A percentile compares a stretch with the other conserved stretches of the same genome.
These are phyloP conservation scores for Heterotis niloticus DNA, from an alignment of 2,113 vertebrate species.

Conservation along the genomic window DNA sequence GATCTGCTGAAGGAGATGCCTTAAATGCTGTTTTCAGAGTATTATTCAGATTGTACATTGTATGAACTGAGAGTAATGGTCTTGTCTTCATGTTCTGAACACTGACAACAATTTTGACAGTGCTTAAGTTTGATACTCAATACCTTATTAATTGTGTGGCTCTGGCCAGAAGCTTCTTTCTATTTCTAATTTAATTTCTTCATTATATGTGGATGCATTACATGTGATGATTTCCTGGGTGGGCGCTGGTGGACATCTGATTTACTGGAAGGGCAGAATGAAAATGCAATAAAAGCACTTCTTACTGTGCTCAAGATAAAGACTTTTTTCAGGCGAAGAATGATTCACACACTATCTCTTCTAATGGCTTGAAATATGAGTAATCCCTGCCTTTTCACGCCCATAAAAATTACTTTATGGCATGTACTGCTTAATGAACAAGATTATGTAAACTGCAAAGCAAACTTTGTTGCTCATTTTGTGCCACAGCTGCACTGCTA, in stretches of 20 bases:
- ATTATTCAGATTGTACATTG: too few species aligned
- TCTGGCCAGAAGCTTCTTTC: not conserved
- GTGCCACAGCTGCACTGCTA: not conserved
- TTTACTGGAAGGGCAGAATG: not conserved
- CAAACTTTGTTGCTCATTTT: not conserved
- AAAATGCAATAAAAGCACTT: not conserved
- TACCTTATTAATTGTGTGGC: slow-evolving; percentile 13
- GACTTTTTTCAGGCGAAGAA: not conserved
- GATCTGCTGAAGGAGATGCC: not conserved
- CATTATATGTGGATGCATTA: not conserved
- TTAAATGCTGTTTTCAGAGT: not conserved
- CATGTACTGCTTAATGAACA: not conserved
- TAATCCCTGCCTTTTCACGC: not conserved
- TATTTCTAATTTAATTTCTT: too few species aligned
- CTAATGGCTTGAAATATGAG: not conserved
- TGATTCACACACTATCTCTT: not conserved
- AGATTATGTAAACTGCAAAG: not conserved
- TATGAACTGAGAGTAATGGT: too few species aligned
- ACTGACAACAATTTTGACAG: not conserved
- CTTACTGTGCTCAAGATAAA: not conserved
- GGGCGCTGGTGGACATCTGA: not conserved
- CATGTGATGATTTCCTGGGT: not conserved
- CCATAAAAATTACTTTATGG: not conserved
- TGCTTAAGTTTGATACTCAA: not conserved
- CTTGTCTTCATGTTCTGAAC: not conserved